These are phyloP conservation scores for Lycopodina hypogea DNA, from an alignment of 37 sponge, comb jelly and placozoan genomes.

Conservation along the genomic window DNA sequence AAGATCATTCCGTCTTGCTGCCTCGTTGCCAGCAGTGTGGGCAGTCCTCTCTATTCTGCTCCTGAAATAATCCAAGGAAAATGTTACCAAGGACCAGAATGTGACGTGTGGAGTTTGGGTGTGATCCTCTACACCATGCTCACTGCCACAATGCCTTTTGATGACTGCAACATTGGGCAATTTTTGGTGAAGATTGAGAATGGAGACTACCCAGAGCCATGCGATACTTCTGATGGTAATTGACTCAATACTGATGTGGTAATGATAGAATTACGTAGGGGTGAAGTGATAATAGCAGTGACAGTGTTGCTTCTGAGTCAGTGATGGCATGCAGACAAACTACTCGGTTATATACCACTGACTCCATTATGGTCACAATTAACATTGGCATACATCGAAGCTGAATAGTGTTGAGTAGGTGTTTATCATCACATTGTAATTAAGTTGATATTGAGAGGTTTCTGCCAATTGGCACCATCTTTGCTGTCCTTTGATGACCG, in stretches of 20 bases:
- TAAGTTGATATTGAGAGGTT: too few species aligned
- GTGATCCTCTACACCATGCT: constrained; percentile 86
- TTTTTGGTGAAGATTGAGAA: constrained; percentile 43
- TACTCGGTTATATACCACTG: too few species aligned
- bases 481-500: too few species aligned
- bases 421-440: too few species aligned
- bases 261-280: neutral
- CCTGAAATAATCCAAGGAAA: constrained; percentile 77
- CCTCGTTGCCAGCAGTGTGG: constrained; percentile 65
- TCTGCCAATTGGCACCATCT: too few species aligned
- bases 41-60: constrained; percentile 78
- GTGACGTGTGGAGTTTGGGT: constrained; percentile 87
- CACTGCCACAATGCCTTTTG: constrained; percentile 89
- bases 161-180: constrained; percentile 61
- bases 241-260: neutral
- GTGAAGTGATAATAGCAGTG: too few species aligned
- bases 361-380: too few species aligned
- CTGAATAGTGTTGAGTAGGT: too few species aligned
- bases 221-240: constrained; percentile 52
- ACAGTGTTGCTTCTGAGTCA: too few species aligned
- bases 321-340: too few species aligned
- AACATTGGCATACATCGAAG: too few species aligned
- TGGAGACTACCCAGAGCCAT: constrained; percentile 54
- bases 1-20: constrained; percentile 30
- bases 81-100: constrained; percentile 78